Evolutionary conservation across 2,797 vertebrate genomes (phyloP), one percentile per base, ranked within the genome.

Genomic region (Lepus townsendii): DNA sequence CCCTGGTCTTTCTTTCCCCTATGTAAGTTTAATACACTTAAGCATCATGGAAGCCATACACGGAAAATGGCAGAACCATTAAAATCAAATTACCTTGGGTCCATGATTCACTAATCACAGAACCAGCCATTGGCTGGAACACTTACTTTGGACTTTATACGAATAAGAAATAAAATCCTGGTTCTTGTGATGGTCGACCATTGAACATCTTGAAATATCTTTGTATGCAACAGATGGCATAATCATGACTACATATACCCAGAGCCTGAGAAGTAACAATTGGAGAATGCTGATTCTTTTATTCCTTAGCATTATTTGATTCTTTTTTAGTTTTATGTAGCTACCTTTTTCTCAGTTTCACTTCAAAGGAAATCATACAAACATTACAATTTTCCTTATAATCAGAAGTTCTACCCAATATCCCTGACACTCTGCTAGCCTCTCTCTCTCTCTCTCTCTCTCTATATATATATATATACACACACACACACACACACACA

Each of bases 311-410:
- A 30, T 5, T 80, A 52, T 52, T n/a, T 73, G 14, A 69, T 71
- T 35, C 20, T 57, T 69, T 77, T 42, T 17, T 27, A 26, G 12
- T 35, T 73, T 54, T 60, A 82, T 84, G 62, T 50, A 60, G 71
- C 24, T 84, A 7, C 7, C 32, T 63, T 93, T 88, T 69, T 65
- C 50, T 94, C 69, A 42, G 60, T 79, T 80, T 13, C 24, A 91
- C 17, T 95, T 85, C 86, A 96, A 3, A 68, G 32, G 52, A 7
- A 83, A 90, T 83, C 32, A 84, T 26, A 35, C 63, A 54, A 94
- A 17, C 38, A 86, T 69, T 11, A 14, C 13, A 85, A 82, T 57
- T 78, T 91, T 73, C 42, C 35, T 88, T 75, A 30, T 35, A 92
- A 88, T 19, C 32, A 82, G 3, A 50, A 90, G 22, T 47, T 69